phyloP scores from a whole-genome alignment of 2,113 vertebrate species.

The Sorex araneus region DNA sequence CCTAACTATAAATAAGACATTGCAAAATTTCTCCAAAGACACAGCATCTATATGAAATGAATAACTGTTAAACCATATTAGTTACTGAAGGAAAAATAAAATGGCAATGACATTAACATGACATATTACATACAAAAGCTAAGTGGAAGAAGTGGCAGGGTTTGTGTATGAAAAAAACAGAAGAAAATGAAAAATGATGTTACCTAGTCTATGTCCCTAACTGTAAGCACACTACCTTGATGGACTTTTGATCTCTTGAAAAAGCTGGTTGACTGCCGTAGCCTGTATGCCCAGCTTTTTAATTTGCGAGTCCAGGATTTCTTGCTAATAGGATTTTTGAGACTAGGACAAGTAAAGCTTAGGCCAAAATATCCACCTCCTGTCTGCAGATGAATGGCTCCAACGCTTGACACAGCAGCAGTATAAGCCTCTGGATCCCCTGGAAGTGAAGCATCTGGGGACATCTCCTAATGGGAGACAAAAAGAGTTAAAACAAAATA shows the following conservation, averaged over 20 bases:
- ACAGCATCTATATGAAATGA: conserved; percentile 85
- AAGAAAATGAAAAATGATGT: conserved; percentile 88
- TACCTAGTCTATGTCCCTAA: conserved; percentile 89
- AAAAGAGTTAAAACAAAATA: conserved; percentile 75
- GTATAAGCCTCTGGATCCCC: conserved; percentile 90
- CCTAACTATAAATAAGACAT: conserved; percentile 77
- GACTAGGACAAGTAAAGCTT: conserved; percentile 99
- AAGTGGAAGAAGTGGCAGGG: conserved; percentile 72
- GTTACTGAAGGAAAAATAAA: conserved; percentile 80
- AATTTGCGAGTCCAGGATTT: conserved; percentile 98
- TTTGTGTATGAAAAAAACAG: conserved; percentile 78
- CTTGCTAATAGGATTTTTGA: conserved; percentile 98
- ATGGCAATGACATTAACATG: conserved; percentile 74
- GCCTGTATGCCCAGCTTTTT: conserved; percentile 98
- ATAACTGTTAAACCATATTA: conserved; percentile 80
- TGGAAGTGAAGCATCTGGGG: conserved; percentile 91
- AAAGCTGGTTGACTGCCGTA: conserved; percentile 96
- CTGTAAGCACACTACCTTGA: conserved; percentile 96
- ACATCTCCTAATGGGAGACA: conserved; percentile 90
- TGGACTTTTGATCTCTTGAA: conserved; percentile 96
- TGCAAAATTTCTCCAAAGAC: conserved; percentile 73
- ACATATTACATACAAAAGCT: conserved; percentile 72
- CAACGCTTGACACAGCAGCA: conserved; percentile 87
- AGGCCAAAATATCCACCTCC: conserved; percentile 99
- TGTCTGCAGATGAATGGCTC: conserved; percentile 94